Base-by-base conservation (phyloP, 2,797 vertebrate genomes). In the Neosalanx taihuensis region DNA sequence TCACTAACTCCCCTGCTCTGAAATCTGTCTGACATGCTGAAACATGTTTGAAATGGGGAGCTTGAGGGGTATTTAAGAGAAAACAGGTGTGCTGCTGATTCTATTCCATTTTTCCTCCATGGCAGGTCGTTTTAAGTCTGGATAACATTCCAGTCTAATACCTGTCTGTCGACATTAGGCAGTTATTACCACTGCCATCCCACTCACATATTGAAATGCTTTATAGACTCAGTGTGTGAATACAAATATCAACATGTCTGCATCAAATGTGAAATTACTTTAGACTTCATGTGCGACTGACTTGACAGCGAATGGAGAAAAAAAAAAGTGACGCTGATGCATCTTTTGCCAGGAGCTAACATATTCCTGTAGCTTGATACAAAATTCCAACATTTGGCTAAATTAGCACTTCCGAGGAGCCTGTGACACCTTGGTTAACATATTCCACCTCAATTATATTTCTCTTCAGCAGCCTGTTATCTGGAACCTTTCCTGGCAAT, bases 391-490 rank as follows among this genome's bases (percentile, higher is more conserved):
- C 95, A 94, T 95, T 93, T 93, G 94, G 93, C 94, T 94, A 96
- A 97, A 96, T 96, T 95, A 96, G 94, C 92, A 93, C 93, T 94
- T 94, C 94, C 94, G 93, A 95, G 93, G 90, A 94, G 93, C 94
- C 90, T 95, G 95, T 94, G 95, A 98, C 96, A 98, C 95, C 95
- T 95, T 97, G 95, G 94, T 97, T 98, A 98, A 98, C 95, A 95
- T 96, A 98, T 99, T 98, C 96, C 96, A 98, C 96, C 96, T 99
- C 97, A 99, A 99, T 99, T 99, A 98, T 96, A 96, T 97, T 98
- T 98, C 95, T 96, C 95, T 95, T 97, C 96, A 97, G 95, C 93
- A 91, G 81, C 93, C 94, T 95, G 96, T 99, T 99, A 98, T 98
- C 97, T 97, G 94, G 94, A 97, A 96, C 94, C 95, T 95, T 96